Base-by-base conservation (phyloP, 53 echinoderm and acorn worm genomes). In the Pentamera pediparva region DNA sequence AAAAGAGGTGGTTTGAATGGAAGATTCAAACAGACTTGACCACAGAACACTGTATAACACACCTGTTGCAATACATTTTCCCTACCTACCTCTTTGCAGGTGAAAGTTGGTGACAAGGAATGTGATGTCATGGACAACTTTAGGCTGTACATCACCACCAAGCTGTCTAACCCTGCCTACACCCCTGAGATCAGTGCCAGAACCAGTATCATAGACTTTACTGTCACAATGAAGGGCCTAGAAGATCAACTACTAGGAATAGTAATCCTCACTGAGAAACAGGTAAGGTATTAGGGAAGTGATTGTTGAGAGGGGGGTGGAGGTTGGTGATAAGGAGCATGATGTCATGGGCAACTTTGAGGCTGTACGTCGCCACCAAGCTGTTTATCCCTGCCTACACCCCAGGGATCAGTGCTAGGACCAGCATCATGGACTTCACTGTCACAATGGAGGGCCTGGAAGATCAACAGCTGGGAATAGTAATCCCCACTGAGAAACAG, bases 81-180 rank as follows among this genome's bases (percentile, higher is more conserved):
- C n/a, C n/a, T n/a, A n/a, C n/a, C n/a, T n/a, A n/a, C n/a, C n/a
- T n/a, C n/a, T n/a, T n/a, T 57, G 2, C 74, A 95, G 91, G 98
- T 98, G 35, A 92, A 98, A 98, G 98, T 98, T 28, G 98, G 98
- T 35, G 98, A 98, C 82, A 98, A 96, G 61, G 98, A 98, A 35
- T 86, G 92, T 49, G 98, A 98, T 75, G 98, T 98, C 8, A 85
- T 85, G 82, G 59, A 61, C 55, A 49, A 76, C 20, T 98, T 98
- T 75, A 73, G 85, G 24, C 77, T 98, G 52, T 98, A 91, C 86
- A 84, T 98, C 75, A 96, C 98, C 32, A 98, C 98, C 73, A 96
- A 98, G 61, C 89, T 98, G 30, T 88, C 88, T 38, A 92, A 98
- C 72, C 98, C 98, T 6, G 98, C 98, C 35, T 98, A 98, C 82